Evolutionary conservation across 2,113 vertebrate genomes (phyloP), one percentile per base, ranked within the genome.

Genomic region (Platichthys stellatus): DNA sequence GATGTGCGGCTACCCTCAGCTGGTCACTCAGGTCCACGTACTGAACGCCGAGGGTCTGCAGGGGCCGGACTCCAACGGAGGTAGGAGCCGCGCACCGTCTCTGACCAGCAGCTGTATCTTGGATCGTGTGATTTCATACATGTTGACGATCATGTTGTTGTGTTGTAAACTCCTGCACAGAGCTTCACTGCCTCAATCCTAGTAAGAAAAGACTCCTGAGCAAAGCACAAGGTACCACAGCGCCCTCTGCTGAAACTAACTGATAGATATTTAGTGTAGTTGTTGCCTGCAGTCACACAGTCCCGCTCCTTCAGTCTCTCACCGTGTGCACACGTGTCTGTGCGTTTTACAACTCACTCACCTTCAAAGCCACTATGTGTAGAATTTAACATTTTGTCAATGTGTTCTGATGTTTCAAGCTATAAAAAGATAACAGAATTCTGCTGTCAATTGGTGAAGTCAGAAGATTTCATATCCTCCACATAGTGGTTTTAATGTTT

Each of bases 11-110:
- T 98, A 97, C 86, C 98, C 98, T 0, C 95, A 96, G 88, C 91
- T 96, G 83, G 97, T 99, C 79, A 96, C 97, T 56, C 97, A 99
- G 90, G 96, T 99, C 74, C 96, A 99, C 5, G 95, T 99, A 67
- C 79, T 97, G n/a, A 91, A 92, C 0, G 98, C 96, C 3, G 90
- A 95, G 0, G 98, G 97, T 35, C 96, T 99, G 56, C 96, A 96
- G 91, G 93, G 94, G 45, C 96, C 95, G 83, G 96, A 97, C 43
- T 90, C 95, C 23, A 88, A 95, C 14, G 94, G 95, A 95, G 95
- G 96, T 98, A 93, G 59, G 77, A 61, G 43, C 35, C 5, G 20
- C 0, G 12, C 31, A 59, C 57, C 4, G 1, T 57, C 54, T 57
- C 3, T 14, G 7, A 18, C 11, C 20, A n/a, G 18, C 51, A 9